Evolutionary conservation across 1,140 invertebrate species (phyloP), one percentile per base, ranked within the genome.

Genomic region (Pseudoatta argentina): DNA sequence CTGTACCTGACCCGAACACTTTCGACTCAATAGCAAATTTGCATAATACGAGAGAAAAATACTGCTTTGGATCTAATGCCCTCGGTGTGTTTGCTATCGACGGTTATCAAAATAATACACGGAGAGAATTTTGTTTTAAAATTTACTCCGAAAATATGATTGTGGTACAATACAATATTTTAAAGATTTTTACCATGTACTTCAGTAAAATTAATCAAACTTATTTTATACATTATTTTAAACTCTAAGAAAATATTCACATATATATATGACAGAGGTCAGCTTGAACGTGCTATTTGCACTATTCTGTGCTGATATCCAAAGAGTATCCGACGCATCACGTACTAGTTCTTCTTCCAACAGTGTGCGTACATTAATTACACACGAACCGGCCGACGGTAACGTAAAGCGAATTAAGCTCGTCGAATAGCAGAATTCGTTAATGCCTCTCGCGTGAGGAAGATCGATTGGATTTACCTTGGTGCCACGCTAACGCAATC

Each of bases 391-490:
- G 44, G 27, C 61, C 21, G 39, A 30, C 59, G 75, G 66, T 81
- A 86, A 72, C 71, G 44, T 39, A 16, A 24, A 53, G 72, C 66
- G 78, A 78, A 89, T 89, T 77, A 89, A 89, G 88, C 89, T 86
- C 81, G 89, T 81, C 76, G 79, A 89, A 90, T 77, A 81, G 61
- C 53, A 69, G 88, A 90, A 90, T 89, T 89, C 69, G 89, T 90
- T 87, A 90, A 90, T 90, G 77, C 88, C 86, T 88, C 88, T 90
- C 81, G 89, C 89, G 89, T 91, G 89, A 91, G 89, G 77, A 90
- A 91, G 89, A 91, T 91, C 89, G 89, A 91, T 91, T 88, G 86
- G 81, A 90, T 91, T 91, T 91, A 88, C 78, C 71, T 90, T 76
- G 88, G 66, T 83, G 86, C 72, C 82, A 88, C 66, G 77, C 86